Conservation (phyloP, 2,888 invertebrate species). For the Apoderus coryli region DNA sequence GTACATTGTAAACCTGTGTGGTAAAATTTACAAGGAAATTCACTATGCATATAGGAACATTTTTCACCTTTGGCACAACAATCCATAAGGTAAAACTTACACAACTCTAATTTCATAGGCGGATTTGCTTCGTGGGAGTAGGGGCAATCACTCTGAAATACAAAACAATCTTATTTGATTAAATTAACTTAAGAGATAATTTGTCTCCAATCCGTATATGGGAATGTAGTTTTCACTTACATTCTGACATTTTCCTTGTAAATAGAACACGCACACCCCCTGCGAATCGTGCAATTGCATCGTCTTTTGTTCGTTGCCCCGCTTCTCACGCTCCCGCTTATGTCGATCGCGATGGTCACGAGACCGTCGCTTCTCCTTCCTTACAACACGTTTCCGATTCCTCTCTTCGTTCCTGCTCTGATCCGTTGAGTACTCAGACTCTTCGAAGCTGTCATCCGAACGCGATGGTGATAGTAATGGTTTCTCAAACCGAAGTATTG, state of each 20-base stretch:
- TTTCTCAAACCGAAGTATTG: conserved; percentile 8
- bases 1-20: conserved; percentile 84
- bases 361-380: conserved; percentile 6
- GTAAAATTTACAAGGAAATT: conserved; percentile 95
- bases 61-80: conserved; percentile 91
- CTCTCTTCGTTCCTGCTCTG: conserved; percentile 13
- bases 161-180: too few species aligned
- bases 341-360: too few species aligned
- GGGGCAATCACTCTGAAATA: conserved; percentile 61
- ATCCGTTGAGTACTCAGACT: conserved; percentile 40
- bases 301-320: conserved; percentile 23
- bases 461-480: conserved; percentile 14
- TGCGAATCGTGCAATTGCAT: conserved; percentile 46
- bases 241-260: conserved; percentile 80
- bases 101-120: conserved; percentile 81
- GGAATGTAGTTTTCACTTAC: conserved; percentile 25
- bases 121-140: conserved; percentile 74
- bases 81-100: conserved; percentile 92
- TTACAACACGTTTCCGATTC: too few species aligned
- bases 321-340: conserved; percentile 16
- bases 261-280: conserved; percentile 66
- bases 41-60: conserved; percentile 91
- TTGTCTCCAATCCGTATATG: too few species aligned
- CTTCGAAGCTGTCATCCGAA: conserved; percentile 36
- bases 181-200: too few species aligned